A percentile compares a stretch with the other conserved stretches of the same genome.
phyloP scores from a whole-genome alignment of 2,888 invertebrate genomes.

The Apodemia duryi region DNA sequence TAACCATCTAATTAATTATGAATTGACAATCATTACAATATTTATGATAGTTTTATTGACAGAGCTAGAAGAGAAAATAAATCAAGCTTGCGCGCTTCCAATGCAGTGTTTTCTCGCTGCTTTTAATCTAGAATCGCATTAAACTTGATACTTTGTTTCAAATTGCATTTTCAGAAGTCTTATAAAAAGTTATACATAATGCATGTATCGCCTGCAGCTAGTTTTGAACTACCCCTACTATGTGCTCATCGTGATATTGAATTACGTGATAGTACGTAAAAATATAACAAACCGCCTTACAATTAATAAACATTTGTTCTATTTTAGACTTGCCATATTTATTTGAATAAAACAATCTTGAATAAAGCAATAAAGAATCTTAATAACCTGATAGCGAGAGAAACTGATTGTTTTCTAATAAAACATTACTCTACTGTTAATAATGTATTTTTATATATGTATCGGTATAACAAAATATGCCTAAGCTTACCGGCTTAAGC shows the following conservation, averaged over 20 bases:
- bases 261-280: not conserved
- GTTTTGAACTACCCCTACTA: conserved; percentile 45
- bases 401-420: too few species aligned
- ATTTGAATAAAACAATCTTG: too few species aligned
- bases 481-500: too few species aligned
- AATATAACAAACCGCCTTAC: not conserved
- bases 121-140: conserved; percentile 72
- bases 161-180: conserved; percentile 72
- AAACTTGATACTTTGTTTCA: conserved; percentile 77
- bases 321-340: too few species aligned
- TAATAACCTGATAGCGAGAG: too few species aligned
- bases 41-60: conserved; percentile 20
- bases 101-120: conserved; percentile 46
- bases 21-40: conserved; percentile 1
- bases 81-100: conserved; percentile 31
- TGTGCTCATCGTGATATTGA: not conserved
- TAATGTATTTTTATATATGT: too few species aligned
- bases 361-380: too few species aligned
- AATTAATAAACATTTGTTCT: not conserved
- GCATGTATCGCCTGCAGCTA: conserved; percentile 68
- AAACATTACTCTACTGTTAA: too few species aligned
- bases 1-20: not conserved
- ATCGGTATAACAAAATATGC: too few species aligned
- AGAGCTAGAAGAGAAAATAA: conserved; percentile 26
- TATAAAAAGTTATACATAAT: conserved; percentile 76